Conservation (phyloP, 1,140 invertebrate genomes). For the Bacillus rossius region DNA sequence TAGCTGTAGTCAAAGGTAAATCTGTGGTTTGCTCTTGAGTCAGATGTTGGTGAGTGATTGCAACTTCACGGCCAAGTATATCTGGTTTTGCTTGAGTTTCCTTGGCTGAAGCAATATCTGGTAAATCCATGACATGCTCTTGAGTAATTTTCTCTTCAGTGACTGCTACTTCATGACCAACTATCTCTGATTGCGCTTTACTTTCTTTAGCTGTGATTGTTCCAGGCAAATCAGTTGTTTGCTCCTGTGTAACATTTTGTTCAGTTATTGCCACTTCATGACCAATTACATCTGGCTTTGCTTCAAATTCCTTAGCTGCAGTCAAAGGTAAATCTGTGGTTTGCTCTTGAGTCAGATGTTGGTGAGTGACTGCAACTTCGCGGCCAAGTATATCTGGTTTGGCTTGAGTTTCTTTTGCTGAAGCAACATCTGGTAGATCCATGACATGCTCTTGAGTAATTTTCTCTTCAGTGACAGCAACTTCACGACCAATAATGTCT, state of each 20-base stretch:
- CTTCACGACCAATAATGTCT: not conserved
- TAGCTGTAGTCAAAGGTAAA: not conserved
- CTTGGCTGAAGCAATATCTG: not conserved
- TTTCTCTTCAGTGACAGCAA: conserved; percentile 6
- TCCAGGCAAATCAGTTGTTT: not conserved
- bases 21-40: too few relatives aligned
- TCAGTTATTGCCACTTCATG: conserved; percentile 5
- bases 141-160: not conserved
- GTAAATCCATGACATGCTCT: not conserved
- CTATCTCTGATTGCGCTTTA: not conserved
- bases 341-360: not conserved
- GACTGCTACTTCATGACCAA: conserved; percentile 1
- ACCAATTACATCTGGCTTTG: not conserved
- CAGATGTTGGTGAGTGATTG: not conserved
- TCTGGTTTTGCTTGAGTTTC: not conserved
- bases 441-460: not conserved
- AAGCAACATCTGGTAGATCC: not conserved
- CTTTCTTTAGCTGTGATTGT: not conserved
- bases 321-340: not conserved
- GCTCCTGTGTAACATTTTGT: not conserved
- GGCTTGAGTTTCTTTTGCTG: not conserved
- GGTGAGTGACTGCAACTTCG: conserved; percentile 3
- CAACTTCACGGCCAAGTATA: not conserved
- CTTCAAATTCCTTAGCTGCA: not conserved
- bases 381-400: not conserved